Base-by-base conservation (phyloP, 2,797 vertebrate species). In the Pseudochromis fuscus region DNA sequence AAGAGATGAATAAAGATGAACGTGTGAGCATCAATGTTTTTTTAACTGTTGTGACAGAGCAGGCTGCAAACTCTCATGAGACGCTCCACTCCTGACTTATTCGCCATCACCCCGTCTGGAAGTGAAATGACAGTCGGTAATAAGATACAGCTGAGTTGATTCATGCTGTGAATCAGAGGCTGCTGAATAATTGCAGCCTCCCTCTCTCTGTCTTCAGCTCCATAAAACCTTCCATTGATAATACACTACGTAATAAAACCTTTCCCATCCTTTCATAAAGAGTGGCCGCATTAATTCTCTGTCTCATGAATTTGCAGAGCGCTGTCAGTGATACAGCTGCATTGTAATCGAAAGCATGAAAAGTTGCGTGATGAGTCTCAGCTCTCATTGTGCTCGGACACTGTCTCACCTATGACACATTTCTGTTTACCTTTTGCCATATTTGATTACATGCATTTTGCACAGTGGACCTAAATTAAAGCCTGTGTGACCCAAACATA, bases 131-230 rank as follows among this genome's bases (percentile, higher is more conserved):
- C 72, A 74, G 66, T 42, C 59, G 74, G 60, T 79, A 52, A 78
- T 67, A 50, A 78, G 86, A 83, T 12, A 71, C 59, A 72, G 56
- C 33, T 0, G 28, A 60, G 16, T 21, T 72, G 51, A 77, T 81
- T 83, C 61, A 75, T 2, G n/a, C 40, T 13, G 59, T 73, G 78
- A 82, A 71, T 82, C 61, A 75, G 2, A 79, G 35, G 19, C 27
- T 30, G 55, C 18, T 67, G 51, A 77, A 77, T 75, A 72, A 83
- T 67, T n/a, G 9, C 48, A 58, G 21, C 46, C 10, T 67, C 50
- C 38, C 63, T 51, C 35, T 51, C 35, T 46, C 37, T 50, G 31
- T 49, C 49, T 75, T 25, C 75, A 44, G 48, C 61, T 63, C 33
- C 18, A 63, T 58, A 59, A 69, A 75, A 60, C 58, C 35, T 44